A percentile compares a stretch with the other conserved stretches of the same genome.
Conservation (phyloP, 2,888 invertebrate species). For the Trichopria drosophilae region DNA sequence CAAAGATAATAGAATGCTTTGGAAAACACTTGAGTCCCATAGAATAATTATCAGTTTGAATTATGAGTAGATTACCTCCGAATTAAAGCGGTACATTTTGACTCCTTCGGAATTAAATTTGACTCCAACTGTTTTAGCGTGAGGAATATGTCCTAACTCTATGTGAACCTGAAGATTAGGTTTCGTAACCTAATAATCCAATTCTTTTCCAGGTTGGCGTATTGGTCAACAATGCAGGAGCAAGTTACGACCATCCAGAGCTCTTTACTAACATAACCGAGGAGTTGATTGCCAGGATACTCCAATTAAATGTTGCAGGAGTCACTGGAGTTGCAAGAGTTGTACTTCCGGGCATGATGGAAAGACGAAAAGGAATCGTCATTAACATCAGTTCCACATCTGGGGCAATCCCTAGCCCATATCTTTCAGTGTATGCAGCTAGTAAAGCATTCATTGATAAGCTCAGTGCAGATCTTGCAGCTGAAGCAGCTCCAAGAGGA, state of each 20-base stretch:
- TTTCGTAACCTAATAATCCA: no score
- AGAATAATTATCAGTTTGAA: no score
- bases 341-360: slow-evolving; percentile 83
- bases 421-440: slow-evolving; percentile 84
- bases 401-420: slow-evolving; percentile 77
- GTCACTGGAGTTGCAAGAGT: slow-evolving; percentile 65
- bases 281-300: slow-evolving; percentile 49
- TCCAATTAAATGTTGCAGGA: slow-evolving; percentile 61
- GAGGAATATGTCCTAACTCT: no score
- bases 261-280: slow-evolving; percentile 55
- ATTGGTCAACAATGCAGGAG: slow-evolving; percentile 70
- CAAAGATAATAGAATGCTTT: no score
- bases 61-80: no score
- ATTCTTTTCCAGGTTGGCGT: slow-evolving; percentile 51
- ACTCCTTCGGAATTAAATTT: no score
- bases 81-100: no score
- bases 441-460: slow-evolving; percentile 87
- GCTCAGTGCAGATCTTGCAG: slow-evolving; percentile 74
- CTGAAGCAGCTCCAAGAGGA: slow-evolving; percentile 74
- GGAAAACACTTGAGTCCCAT: no score
- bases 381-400: slow-evolving; percentile 89
- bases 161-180: no score
- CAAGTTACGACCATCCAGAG: slow-evolving; percentile 67
- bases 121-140: no score
- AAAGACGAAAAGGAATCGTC: slow-evolving; percentile 78